Base-by-base conservation (phyloP, 1,140 invertebrate genomes). In the Whitmania pigra region DNA sequence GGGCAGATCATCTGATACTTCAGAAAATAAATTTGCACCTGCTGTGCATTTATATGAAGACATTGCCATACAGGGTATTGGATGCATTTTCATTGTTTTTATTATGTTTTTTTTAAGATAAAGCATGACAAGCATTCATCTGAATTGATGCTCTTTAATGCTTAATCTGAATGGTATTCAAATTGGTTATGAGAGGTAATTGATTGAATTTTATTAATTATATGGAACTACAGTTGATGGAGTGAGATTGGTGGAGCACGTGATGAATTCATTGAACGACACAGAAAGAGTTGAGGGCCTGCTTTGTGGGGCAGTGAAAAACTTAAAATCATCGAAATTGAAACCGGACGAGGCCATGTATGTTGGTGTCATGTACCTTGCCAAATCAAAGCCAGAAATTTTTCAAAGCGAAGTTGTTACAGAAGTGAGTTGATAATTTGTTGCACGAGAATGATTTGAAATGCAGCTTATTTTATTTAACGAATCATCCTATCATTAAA, bases 301-400 rank as follows among this genome's bases (percentile, higher is more conserved):
- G 25, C 70, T 86, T 11, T 86, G 84, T 80, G 85, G 85, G 29
- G 81, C 84, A 57, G 84, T 85, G 0, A 85, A 85, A 75, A 77
- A 80, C 73, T 77, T 86, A n/a, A 79, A 81, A 68, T 68, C 53
- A 17, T 80, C 80, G 69, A 77, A 84, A 63, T 78, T 87, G 60
- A 95, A 95, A 80, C 88, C 90, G 40, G 93, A 95, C 76, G 86
- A 86, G 43, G 83, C 90, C 17, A 82, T 91, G 0, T 90, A 88
- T 76, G 86, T 91, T 75, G 87, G 87, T 69, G 81, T 96, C 55
- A 85, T 92, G 40, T 91, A 92, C 80, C 78, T 94, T n/a, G 89
- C 88, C 0, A 93, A 93, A 82, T 86, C 88, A 54, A 85, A 88
- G 74, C 88, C 92, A 3, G 85, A 86, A 43, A 86, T 92, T 77